Evolutionary conservation across 1,140 invertebrate species (phyloP), one percentile per base, ranked within the genome.

Genomic region (Caenorhabditis brenneri): DNA sequence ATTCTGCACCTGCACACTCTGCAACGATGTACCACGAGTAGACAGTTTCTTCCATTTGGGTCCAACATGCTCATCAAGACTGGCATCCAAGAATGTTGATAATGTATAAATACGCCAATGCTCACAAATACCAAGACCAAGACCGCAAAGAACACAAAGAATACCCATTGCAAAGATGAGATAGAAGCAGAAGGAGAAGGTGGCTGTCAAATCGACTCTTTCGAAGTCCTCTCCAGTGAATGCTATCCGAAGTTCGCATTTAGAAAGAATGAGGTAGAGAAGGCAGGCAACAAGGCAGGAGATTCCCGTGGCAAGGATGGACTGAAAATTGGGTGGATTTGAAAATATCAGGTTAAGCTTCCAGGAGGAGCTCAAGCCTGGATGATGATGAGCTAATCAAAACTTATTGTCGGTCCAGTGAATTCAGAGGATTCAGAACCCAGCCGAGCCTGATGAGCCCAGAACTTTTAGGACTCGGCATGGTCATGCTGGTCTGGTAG

Each of bases 91-190:
- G 55, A 88, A 88, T 3, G 89, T 90, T 15, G 88, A 88, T 51
- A 90, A 82, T n/a, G 85, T 87, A 81, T 90, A 90, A 29, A 89
- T 79, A 19, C 86, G 87, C 42, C 91, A 80, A 49, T 85, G 86
- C 84, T 90, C 90, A 22, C 91, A 81, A 22, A 89, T 33, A 46
- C 49, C 46, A 15, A 90, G 84, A 0, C 65, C 69, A 15, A 85
- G 33, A 24, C 86, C 86, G 55, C 84, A 88, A 22, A 86, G 69
- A 51, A 91, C 83, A 16, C 88, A 82, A 5, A 90, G 27, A 49
- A 90, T 39, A 90, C 89, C 89, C 49, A 89, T 87, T 19, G 85
- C 27, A 24, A 90, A 79, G 60, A 85, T 85, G 78, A 91, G 83
- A 81, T 88, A 90, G 82, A 91, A 91, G 36, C 86, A 88, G 51